Evolutionary conservation across 1,140 invertebrate genomes (phyloP), one percentile per base, ranked within the genome.

Genomic region (Harlomillsia oculata): DNA sequence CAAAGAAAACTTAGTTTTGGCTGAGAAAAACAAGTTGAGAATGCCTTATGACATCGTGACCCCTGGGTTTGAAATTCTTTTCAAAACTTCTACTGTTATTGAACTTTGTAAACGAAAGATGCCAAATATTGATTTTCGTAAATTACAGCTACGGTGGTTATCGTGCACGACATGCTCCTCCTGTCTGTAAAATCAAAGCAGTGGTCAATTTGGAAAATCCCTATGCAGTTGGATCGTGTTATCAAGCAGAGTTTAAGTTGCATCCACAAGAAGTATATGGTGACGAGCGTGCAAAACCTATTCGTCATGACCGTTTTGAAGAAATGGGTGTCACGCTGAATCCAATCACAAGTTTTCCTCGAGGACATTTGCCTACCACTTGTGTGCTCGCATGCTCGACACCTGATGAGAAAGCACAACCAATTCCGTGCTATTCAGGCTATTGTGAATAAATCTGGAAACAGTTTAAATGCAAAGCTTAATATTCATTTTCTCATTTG

Each of bases 111-210:
- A 23, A 21, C 37, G 16, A 18, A 34, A 34, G 23, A 32, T 30
- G 34, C 18, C 9, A 8, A 6, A 9, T 20, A 11, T 18, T n/a
- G 3, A 5, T 20, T 8, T 39, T 49, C 5, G 23, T 36, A 37
- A 4, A 28, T 13, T 28, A n/a, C n/a, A n/a, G n/a, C 11, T 58
- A 32, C 3, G 48, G 11, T 2, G 39, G 30, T 9, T 44, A 28
- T 37, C 39, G 53, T 11, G 44, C 53, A 16, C 16, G 45, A 11
- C 32, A 41, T 3, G 60, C 60, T 14, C 64, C 64, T 13, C 60
- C 64, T 1, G 60, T 65, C 9, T 62, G 64, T 36, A 65, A 65
- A 60, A 55, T 65, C 8, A 57, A 62, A 37, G 57, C 51, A 29
- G 30, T 26, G 1, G 28, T 65, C 16, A 52, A 65, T 36, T 48